phyloP scores from a whole-genome alignment of 1,140 invertebrate species.

The Drosophila miranda region DNA sequence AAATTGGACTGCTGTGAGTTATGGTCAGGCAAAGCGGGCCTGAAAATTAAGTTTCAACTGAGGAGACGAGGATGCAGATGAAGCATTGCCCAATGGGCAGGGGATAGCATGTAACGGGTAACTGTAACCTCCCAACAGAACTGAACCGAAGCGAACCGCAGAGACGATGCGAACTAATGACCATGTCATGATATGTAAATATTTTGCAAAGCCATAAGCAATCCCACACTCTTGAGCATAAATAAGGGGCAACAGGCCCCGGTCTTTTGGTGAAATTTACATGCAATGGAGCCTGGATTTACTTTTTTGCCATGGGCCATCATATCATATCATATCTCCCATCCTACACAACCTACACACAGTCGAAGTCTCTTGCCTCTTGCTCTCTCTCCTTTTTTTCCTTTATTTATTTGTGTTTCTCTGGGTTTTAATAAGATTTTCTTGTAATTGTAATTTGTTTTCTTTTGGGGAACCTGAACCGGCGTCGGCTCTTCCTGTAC shows the following conservation, averaged over 20 bases:
- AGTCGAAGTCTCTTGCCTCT: constrained; percentile 12
- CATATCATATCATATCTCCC: constrained; percentile 10
- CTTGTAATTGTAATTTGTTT: constrained; percentile 82
- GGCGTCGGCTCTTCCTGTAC: constrained; percentile 35
- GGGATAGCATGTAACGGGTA: constrained; percentile 22
- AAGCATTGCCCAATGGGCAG: constrained; percentile 12
- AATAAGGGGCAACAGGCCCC: constrained; percentile 39
- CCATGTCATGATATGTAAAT: constrained; percentile 79
- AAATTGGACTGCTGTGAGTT: constrained; percentile 63
- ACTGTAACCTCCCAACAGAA: constrained; percentile 46
- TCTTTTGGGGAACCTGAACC: constrained; percentile 37
- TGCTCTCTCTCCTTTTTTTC: constrained; percentile 7
- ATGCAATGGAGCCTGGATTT: constrained; percentile 42
- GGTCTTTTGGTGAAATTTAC: constrained; percentile 56
- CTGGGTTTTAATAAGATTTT: constrained; percentile 81
- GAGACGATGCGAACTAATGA: constrained; percentile 58
- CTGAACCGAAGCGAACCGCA: too few species aligned
- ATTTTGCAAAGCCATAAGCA: constrained; percentile 66
- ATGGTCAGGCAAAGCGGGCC: constrained; percentile 46
- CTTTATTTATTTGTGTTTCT: constrained; percentile 62
- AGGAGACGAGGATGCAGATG: constrained; percentile 10
- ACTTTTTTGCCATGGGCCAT: constrained; percentile 68
- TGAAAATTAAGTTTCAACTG: constrained; percentile 7
- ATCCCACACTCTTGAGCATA: constrained; percentile 68
- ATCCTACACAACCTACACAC: constrained; percentile 50